Conservation (phyloP, 2,113 vertebrate genomes). For the Corythoichthys haematopterus region DNA sequence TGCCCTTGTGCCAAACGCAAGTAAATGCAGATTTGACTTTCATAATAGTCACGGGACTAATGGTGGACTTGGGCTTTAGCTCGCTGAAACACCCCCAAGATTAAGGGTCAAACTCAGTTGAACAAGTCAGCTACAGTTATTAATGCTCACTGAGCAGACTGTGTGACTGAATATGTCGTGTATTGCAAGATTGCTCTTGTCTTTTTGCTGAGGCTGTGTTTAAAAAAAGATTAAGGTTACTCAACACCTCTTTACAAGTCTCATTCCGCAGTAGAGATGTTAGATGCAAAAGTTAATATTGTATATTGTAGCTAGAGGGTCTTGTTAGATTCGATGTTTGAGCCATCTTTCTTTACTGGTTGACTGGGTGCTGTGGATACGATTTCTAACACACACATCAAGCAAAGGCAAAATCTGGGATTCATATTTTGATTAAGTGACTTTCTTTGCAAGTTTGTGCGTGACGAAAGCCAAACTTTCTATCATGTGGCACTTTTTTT, state of each 20-base stretch:
- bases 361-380: conserved; percentile 1
- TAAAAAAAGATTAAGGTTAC: conserved; percentile 15
- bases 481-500: conserved; percentile 21
- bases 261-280: conserved; percentile 2
- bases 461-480: background rate
- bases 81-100: conserved; percentile 25
- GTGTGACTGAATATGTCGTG: conserved; percentile 12
- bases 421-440: conserved; percentile 24
- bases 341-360: background rate
- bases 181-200: conserved; percentile 1
- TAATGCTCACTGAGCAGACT: conserved; percentile 39
- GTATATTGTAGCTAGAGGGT: background rate
- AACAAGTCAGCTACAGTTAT: conserved; percentile 39
- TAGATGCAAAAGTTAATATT: conserved; percentile 12
- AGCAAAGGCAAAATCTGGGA: conserved; percentile 25
- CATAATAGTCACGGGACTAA: background rate
- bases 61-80: conserved; percentile 16
- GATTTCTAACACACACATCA: conserved; percentile 10
- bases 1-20: background rate
- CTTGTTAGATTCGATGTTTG: background rate
- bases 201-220: conserved; percentile 11
- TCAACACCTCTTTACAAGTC: conserved; percentile 7
- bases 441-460: background rate
- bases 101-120: conserved; percentile 31
- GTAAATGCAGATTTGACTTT: background rate